phyloP scores from a whole-genome alignment of 2,888 invertebrate species.

The Eupeodes latifasciatus region DNA sequence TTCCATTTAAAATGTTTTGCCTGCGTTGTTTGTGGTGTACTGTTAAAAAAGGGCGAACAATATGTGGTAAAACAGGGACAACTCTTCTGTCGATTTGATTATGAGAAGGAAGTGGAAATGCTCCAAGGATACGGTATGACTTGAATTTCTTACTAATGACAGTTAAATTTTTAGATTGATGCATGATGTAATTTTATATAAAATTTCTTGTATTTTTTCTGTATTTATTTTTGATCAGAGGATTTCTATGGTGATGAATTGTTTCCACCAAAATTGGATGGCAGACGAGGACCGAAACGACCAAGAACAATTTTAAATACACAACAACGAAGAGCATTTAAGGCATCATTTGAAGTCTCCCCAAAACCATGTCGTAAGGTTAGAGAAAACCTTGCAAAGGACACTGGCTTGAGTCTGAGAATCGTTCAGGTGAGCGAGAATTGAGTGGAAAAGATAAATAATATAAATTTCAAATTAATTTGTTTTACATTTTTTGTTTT shows the following conservation, averaged over 20 bases:
- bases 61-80: slow-evolving; percentile 92
- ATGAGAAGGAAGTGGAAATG: slow-evolving; percentile 91
- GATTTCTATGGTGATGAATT: slow-evolving; percentile 87
- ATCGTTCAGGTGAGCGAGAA: slow-evolving; percentile 90
- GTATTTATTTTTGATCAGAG: slow-evolving; percentile 78
- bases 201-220: slow-evolving; percentile 18
- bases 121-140: slow-evolving; percentile 86
- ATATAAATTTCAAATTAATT: not conserved
- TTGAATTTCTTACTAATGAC: slow-evolving; percentile 35
- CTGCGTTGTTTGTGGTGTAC: slow-evolving; percentile 90
- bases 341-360: slow-evolving; percentile 93
- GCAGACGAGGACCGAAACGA: slow-evolving; percentile 90
- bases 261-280: slow-evolving; percentile 87
- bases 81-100: slow-evolving; percentile 91
- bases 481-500: not conserved
- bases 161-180: slow-evolving; percentile 40
- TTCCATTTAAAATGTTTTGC: slow-evolving; percentile 92
- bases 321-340: slow-evolving; percentile 92
- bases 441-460: not conserved
- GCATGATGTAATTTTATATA: not conserved
- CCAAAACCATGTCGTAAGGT: slow-evolving; percentile 94
- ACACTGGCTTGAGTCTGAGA: slow-evolving; percentile 92
- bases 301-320: slow-evolving; percentile 93
- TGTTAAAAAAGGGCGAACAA: slow-evolving; percentile 92
- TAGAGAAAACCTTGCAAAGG: slow-evolving; percentile 91